These are phyloP conservation scores for Chrysochloris asiatica DNA, from an alignment of 2,113 vertebrate genomes.

Conservation along the genomic window DNA sequence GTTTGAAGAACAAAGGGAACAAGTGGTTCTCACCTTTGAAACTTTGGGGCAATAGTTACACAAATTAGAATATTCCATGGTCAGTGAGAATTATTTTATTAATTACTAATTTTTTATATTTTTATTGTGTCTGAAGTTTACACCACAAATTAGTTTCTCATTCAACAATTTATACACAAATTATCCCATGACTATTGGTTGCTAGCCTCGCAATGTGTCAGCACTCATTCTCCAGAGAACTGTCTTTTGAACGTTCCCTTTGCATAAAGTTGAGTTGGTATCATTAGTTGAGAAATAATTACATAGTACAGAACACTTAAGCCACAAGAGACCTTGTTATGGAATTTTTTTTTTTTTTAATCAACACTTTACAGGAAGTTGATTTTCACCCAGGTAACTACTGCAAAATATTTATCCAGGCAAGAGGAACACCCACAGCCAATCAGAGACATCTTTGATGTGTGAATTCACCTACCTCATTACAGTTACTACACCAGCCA, in stretches of 20 bases:
- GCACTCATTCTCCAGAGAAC: neutral
- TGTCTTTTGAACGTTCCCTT: slow-evolving; percentile 34
- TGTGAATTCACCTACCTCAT: slow-evolving; percentile 62
- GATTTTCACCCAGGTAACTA: slow-evolving; percentile 64
- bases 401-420: slow-evolving; percentile 72
- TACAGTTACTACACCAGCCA: neutral
- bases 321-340: slow-evolving; percentile 48
- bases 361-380: slow-evolving; percentile 67
- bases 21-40: slow-evolving; percentile 36
- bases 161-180: neutral
- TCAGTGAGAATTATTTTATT: neutral
- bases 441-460: neutral
- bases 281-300: slow-evolving; percentile 72
- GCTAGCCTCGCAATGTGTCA: neutral
- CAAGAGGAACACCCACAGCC: slow-evolving; percentile 57
- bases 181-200: neutral
- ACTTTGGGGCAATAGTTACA: neutral
- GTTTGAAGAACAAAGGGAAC: slow-evolving; percentile 39
- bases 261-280: slow-evolving; percentile 1
- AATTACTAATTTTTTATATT: neutral
- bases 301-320: slow-evolving; percentile 41
- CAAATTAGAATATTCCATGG: neutral
- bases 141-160: neutral
- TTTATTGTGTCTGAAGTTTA: neutral
- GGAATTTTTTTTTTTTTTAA: slow-evolving; percentile 40